These are phyloP conservation scores for Trichomycterus rosablanca DNA, from an alignment of 2,113 vertebrate species.

Conservation along the genomic window DNA sequence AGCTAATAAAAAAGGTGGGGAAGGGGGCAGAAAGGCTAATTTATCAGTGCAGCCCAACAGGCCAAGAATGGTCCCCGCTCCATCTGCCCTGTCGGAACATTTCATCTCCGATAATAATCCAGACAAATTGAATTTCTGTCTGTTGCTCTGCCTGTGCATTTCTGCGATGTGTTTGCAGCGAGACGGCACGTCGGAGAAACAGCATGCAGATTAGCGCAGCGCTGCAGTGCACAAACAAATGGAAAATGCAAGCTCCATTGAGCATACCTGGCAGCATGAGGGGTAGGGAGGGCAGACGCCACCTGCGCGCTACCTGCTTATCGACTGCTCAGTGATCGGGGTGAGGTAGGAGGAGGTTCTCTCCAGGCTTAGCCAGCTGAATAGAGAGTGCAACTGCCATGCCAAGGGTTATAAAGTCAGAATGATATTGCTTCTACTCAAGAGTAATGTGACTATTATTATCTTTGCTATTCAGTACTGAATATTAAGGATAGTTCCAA, in stretches of 20 bases:
- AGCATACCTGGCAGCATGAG: conserved; percentile 40
- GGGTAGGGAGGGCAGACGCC: conserved; percentile 21
- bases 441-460: conserved; percentile 24
- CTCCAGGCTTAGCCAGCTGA: conserved; percentile 10
- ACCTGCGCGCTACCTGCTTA: conserved; percentile 34
- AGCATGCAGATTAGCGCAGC: conserved; percentile 32
- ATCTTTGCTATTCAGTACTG: conserved; percentile 24
- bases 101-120: conserved; percentile 48
- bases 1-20: conserved; percentile 15
- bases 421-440: conserved; percentile 16
- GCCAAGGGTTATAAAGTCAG: background rate
- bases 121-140: conserved; percentile 47
- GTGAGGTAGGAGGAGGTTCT: conserved; percentile 28
- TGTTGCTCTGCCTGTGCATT: conserved; percentile 42
- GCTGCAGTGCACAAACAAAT: conserved; percentile 40
- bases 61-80: background rate
- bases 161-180: conserved; percentile 20
- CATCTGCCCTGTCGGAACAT: conserved; percentile 37
- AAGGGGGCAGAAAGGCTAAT: background rate
- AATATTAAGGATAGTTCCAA: conserved; percentile 21
- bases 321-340: conserved; percentile 23
- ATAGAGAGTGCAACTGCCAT: background rate
- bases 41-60: conserved; percentile 23
- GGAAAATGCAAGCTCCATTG: conserved; percentile 46
- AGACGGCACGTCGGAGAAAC: conserved; percentile 22